Evolutionary conservation across 2,113 vertebrate genomes (phyloP), one percentile per base, ranked within the genome.

Genomic region (Ancistrus triradiatus): DNA sequence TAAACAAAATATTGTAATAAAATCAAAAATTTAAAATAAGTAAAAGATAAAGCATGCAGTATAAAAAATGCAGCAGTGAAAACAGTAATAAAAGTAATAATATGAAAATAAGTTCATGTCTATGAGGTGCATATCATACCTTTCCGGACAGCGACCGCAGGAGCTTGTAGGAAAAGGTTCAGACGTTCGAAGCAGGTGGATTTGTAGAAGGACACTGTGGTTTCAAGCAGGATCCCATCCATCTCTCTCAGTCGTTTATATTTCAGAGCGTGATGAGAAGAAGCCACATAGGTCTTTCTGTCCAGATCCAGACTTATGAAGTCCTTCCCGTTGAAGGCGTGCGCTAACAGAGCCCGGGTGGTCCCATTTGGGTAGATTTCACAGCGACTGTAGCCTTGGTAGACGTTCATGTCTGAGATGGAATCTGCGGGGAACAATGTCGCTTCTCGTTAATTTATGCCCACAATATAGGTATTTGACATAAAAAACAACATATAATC

Each of bases 301-400:
- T 57, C 52, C 3, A 57, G 47, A 48, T 66, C 28, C 1, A 48
- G 38, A 25, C 9, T 38, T 56, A 56, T 14, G 3, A 65, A 65
- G 51, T 65, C 50, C 14, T 37, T 56, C 6, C 63, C 51, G 19
- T 65, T 65, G 28, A 65, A 56, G 0, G 38, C 40, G 6, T 65
- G 63, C 0, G 3, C 14, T 37, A 56, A 18, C 4, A 25, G 1
- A 3, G 37, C 1, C 8, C 43, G 42, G 6, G 1, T n/a, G 2
- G 63, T 65, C 14, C 63, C 63, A 18, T 56, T 8, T 5, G 51
- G 28, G 21, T 56, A 56, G 27, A 47, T 19, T 8, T 56, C 63
- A 56, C 63, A 65, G 2, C n/a, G 51, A 37, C 50, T 35, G 28
- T 18, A 65, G 9, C 4, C 63, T 56, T 65, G 50, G 10, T 56